These are phyloP conservation scores for Oscheius myriophilus DNA, from an alignment of 2,888 invertebrate species.

Conservation along the genomic window DNA sequence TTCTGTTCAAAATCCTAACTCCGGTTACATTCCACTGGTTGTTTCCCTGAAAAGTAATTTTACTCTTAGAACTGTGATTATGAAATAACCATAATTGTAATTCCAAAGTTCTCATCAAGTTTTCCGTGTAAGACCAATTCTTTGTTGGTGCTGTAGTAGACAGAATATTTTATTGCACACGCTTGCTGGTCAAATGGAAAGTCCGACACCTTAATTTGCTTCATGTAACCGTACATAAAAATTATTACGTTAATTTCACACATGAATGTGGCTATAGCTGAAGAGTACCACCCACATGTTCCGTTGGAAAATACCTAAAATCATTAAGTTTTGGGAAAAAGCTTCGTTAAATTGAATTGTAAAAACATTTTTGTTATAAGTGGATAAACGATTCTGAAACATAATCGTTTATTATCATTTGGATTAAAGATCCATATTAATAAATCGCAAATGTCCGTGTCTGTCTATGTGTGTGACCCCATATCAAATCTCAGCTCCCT, in stretches of 20 bases:
- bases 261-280: neutral
- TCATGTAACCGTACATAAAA: too few relatives aligned
- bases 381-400: too few relatives aligned
- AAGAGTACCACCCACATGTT: neutral
- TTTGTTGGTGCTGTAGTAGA: slow-evolving; percentile 14
- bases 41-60: neutral
- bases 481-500: too few relatives aligned
- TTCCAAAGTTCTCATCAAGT: neutral
- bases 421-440: too few relatives aligned
- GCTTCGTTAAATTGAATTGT: too few relatives aligned
- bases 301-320: slow-evolving; percentile 11
- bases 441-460: too few relatives aligned
- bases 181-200: slow-evolving; percentile 22
- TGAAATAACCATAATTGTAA: neutral
- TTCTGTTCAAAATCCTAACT: neutral
- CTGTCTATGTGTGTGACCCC: too few relatives aligned
- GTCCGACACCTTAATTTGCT: slow-evolving; percentile 2
- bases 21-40: neutral
- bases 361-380: too few relatives aligned
- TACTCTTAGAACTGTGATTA: too few relatives aligned
- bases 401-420: too few relatives aligned
- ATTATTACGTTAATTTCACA: slow-evolving; percentile 13
- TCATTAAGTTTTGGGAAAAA: too few relatives aligned
- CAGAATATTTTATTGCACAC: slow-evolving; percentile 15
- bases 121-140: neutral